Evolutionary conservation across 2,113 vertebrate species (phyloP), one percentile per base, ranked within the genome.

Genomic region (Neolamprologus variostigma): DNA sequence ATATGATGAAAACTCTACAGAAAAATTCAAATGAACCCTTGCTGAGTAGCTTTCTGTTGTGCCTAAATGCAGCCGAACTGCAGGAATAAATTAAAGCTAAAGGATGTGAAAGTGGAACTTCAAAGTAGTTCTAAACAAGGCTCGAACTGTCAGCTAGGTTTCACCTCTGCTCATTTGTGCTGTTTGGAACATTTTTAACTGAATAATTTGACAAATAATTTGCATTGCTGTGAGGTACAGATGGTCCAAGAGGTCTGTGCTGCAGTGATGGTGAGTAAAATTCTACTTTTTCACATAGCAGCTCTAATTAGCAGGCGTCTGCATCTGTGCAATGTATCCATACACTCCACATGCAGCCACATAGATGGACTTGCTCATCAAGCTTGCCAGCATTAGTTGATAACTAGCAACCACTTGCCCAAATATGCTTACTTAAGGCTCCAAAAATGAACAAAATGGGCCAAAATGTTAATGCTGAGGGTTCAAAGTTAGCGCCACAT

Each of bases 291-390:
- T 4, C 42, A 78, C 23, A 76, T 76, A 76, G 23, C 71, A 31
- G 23, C 42, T 19, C 71, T 76, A 76, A 76, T 76, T 50, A 76
- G 9, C 23, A 50, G 71, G 71, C 23, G 2, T 19, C 71, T 76
- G 71, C 42, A 76, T 76, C 71, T 50, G 71, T 76, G 71, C 42
- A 76, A 11, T 76, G 23, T 16, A 45, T 45, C 68, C 40, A 76
- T 1, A 8, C 71, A 28, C 40, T 28, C 40, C 14, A 76, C 42
- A 12, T 50, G 42, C 71, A 50, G 16, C 42, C 42, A 50, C 42
- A 78, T 50, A 10, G 71, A 50, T 19, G 16, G 42, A 50, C 21
- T 17, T 71, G 37, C 66, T 23, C 13, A 16, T 23, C 35, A 2
- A 71, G 12, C 33, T 76, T 76, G 42, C 71, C 71, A 47, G 40